Evolutionary conservation across 1,140 invertebrate species (phyloP), one percentile per base, ranked within the genome.

Genomic region (Musca vetustissima): DNA sequence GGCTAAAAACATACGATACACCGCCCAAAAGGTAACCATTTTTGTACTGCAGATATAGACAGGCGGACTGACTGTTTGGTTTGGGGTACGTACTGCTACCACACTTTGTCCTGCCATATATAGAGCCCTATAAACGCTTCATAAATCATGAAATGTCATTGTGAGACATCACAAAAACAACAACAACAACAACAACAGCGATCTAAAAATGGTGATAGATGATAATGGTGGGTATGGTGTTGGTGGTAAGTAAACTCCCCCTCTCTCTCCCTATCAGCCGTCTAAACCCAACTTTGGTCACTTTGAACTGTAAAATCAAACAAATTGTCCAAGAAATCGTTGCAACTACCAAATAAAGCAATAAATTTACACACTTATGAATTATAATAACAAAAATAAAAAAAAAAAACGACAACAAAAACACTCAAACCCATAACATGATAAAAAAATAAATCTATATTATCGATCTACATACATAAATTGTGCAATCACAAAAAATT

Each of bases 101-200:
- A 61, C 28, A 61, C 57, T 61, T 61, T 61, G 57, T 61, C 28
- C 28, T 0, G 13, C 57, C 57, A 61, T 61, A 61, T 61, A 61
- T 61, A 61, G 57, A 61, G 57, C 57, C 57, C 57, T 61, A 61
- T 61, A 61, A 61, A 61, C 57, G 57, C 57, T 61, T 61, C 57
- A 61, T 61, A 61, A 61, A 61, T 61, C 57, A 61, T 61, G 57
- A 61, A 61, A 43, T 61, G 57, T 61, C 57, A 61, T 61, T 61
- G 49, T 11, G 21, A 52, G 36, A 28, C 32, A 61, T 36, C 57
- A 59, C 32, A n/a, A 36, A 61, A 61, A 28, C 28, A 8, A n/a
- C n/a, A n/a, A n/a, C n/a, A n/a, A n/a, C n/a, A n/a, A n/a, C n/a
- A n/a, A n/a, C n/a, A n/a, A n/a, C n/a, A 59, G 32, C n/a, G 28